A percentile compares a stretch with the other conserved stretches of the same genome.
Evolutionary conservation across 2,113 vertebrate genomes (phyloP).

Genomic region (Salminus brasiliensis): DNA sequence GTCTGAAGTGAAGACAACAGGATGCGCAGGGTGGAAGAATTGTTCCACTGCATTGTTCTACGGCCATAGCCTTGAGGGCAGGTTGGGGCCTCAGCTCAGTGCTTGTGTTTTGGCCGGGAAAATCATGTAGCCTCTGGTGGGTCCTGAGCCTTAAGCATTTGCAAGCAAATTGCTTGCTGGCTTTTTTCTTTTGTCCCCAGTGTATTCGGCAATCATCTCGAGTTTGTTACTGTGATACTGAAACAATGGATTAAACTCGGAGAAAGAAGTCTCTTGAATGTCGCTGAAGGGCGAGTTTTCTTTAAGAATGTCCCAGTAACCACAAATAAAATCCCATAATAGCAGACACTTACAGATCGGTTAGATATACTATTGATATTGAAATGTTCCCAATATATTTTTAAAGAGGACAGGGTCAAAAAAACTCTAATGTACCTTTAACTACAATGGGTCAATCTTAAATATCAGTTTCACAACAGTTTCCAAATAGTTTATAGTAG

Average conservation of each 20-base stretch:
- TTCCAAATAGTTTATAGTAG: neutral
- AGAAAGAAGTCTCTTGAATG: constrained; percentile 51
- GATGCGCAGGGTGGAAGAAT: constrained; percentile 32
- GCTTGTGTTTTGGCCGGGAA: constrained; percentile 41
- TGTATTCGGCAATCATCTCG: constrained; percentile 49
- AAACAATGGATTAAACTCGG: constrained; percentile 52
- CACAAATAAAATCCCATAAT: constrained; percentile 43
- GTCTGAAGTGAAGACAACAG: constrained; percentile 50
- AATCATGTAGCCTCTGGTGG: constrained; percentile 34
- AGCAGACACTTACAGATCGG: constrained; percentile 27
- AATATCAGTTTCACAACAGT: too few relatives aligned
- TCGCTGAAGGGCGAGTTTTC: constrained; percentile 16
- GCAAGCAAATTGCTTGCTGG: constrained; percentile 49
- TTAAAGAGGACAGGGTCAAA: neutral
- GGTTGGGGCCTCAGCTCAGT: constrained; percentile 32
- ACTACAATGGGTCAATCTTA: too few relatives aligned
- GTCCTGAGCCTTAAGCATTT: constrained; percentile 44
- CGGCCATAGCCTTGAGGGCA: constrained; percentile 51
- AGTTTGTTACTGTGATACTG: constrained; percentile 51
- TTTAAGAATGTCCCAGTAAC: constrained; percentile 16
- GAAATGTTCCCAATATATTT: neutral
- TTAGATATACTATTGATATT: constrained; percentile 16
- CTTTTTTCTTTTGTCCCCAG: constrained; percentile 49
- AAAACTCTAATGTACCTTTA: neutral
- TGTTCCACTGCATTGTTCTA: constrained; percentile 55